Evolutionary conservation across 2,797 vertebrate genomes (phyloP).

Genomic region (Pterois miles): DNA sequence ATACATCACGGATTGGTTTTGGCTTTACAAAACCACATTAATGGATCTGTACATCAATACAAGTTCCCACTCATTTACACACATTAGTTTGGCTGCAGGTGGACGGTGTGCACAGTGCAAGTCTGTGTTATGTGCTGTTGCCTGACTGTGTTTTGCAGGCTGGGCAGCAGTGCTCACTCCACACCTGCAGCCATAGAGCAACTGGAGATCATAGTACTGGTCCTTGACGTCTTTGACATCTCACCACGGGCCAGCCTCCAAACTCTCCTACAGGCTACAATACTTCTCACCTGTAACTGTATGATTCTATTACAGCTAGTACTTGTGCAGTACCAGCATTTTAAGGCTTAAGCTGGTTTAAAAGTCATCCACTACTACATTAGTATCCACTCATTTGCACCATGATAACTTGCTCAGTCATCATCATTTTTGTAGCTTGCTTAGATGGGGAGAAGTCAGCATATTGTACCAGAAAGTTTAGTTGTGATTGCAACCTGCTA

Average conservation of each 20-base stretch:
- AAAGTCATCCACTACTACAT: background rate
- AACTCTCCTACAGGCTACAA: conserved; percentile 78
- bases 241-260: conserved; percentile 87
- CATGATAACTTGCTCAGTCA: background rate
- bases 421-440: background rate
- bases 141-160: conserved; percentile 87
- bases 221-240: conserved; percentile 86
- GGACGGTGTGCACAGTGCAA: conserved; percentile 87
- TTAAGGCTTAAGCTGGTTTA: background rate
- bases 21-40: background rate
- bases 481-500: too few species aligned
- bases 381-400: background rate
- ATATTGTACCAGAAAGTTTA: background rate
- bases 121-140: conserved; percentile 87
- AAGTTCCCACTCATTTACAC: background rate
- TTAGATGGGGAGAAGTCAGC: background rate
- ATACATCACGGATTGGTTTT: background rate
- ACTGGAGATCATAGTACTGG: conserved; percentile 97
- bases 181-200: conserved; percentile 88
- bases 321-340: background rate
- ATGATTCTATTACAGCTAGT: background rate
- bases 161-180: conserved; percentile 85
- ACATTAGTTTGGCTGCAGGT: conserved; percentile 67
- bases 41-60: background rate
- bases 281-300: background rate